Percentiles rank a stretch among this genome's conserved stretches.
Evolutionary conservation across 2,113 vertebrate species (phyloP).

Genomic region (Coryphaenoides rupestris): DNA sequence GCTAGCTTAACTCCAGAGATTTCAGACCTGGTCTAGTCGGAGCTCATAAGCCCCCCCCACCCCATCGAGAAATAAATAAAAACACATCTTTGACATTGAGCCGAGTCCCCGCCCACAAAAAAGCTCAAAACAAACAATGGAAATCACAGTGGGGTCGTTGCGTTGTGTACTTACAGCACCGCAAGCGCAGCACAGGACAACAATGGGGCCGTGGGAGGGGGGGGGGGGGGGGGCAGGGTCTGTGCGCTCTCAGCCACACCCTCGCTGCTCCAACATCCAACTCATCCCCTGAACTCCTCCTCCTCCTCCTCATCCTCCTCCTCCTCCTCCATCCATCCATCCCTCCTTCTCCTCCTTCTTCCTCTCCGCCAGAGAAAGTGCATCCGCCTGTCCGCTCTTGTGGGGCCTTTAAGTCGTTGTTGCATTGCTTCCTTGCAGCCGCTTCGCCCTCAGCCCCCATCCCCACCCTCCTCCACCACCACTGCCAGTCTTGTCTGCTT

Average conservation of each 20-base stretch:
- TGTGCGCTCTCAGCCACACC: slow-evolving; percentile 59
- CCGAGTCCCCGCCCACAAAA: too few relatives aligned
- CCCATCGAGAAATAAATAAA: too few relatives aligned
- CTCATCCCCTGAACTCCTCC: slow-evolving; percentile 56
- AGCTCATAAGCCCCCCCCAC: too few relatives aligned
- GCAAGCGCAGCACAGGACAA: slow-evolving; percentile 62
- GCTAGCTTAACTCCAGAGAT: neutral
- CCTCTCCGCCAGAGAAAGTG: slow-evolving; percentile 59
- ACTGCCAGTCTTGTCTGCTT: too few relatives aligned
- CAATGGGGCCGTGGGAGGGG: slow-evolving; percentile 67
- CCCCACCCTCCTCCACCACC: too few relatives aligned
- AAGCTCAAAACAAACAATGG: slow-evolving; percentile 26
- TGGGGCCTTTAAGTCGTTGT: slow-evolving; percentile 48
- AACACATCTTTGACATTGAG: slow-evolving; percentile 13
- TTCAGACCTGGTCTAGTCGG: neutral
- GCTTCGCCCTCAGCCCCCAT: too few relatives aligned
- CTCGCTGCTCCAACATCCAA: slow-evolving; percentile 55
- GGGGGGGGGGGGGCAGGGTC: too few relatives aligned
- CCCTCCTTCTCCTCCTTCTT: slow-evolving; percentile 31
- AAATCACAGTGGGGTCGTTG: slow-evolving; percentile 36
- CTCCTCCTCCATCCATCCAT: slow-evolving; percentile 60
- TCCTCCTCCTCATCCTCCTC: slow-evolving; percentile 30
- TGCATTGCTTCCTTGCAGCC: slow-evolving; percentile 3
- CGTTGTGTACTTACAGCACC: slow-evolving; percentile 73
- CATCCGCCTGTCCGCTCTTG: slow-evolving; percentile 51